A percentile compares a stretch with the other conserved stretches of the same genome.
These are phyloP conservation scores for Linyphia triangularis DNA, from an alignment of 2,888 invertebrate species.

Conservation along the genomic window DNA sequence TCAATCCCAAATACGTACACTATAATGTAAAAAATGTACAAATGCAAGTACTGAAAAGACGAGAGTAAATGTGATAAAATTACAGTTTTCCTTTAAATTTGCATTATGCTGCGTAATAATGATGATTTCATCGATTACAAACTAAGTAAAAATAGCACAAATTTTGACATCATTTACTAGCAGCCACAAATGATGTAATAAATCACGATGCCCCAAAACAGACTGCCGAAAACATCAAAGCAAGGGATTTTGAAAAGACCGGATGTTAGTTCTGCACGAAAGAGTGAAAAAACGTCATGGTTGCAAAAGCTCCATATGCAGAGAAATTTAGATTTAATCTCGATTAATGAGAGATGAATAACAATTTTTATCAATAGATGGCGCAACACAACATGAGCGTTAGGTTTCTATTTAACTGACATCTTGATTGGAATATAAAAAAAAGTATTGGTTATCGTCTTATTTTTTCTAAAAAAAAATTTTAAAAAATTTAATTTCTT, in stretches of 20 bases:
- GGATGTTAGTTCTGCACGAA: constrained; percentile 14
- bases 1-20: too few relatives aligned
- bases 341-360: constrained; percentile 36
- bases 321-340: constrained; percentile 36
- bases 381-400: constrained; percentile 18
- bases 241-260: constrained; percentile 34
- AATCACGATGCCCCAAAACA: not conserved
- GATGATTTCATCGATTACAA: too few relatives aligned
- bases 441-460: not conserved
- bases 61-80: too few relatives aligned
- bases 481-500: too few relatives aligned
- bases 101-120: too few relatives aligned
- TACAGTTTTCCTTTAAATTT: too few relatives aligned
- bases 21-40: too few relatives aligned
- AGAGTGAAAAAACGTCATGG: not conserved
- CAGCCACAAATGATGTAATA: not conserved
- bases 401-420: not conserved
- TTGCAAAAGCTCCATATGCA: constrained; percentile 11
- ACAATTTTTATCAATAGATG: constrained; percentile 27
- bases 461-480: too few relatives aligned
- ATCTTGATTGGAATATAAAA: not conserved
- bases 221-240: constrained; percentile 21
- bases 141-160: too few relatives aligned
- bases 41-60: too few relatives aligned
- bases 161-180: not conserved